These are phyloP conservation scores for Camelus bactrianus DNA, from an alignment of 2,113 vertebrate species.

Conservation along the genomic window DNA sequence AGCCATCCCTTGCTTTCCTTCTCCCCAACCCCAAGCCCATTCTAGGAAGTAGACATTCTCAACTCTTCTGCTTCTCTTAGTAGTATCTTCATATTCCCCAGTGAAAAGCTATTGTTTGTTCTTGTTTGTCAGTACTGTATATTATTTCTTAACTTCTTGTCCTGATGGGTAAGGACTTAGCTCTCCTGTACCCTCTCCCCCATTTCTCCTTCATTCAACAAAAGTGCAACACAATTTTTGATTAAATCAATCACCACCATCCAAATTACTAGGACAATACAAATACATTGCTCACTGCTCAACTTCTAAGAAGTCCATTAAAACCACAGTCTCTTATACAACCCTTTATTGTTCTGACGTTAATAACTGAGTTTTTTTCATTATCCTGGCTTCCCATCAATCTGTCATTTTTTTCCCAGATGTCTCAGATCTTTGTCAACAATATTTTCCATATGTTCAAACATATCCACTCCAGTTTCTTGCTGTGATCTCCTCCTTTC, in stretches of 20 bases:
- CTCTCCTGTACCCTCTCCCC: neutral
- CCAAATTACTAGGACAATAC: neutral
- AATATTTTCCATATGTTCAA: neutral
- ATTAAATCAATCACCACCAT: neutral
- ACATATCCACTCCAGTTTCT: neutral
- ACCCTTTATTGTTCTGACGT: neutral
- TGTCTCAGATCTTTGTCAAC: neutral
- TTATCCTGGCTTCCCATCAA: neutral
- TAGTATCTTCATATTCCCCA: neutral
- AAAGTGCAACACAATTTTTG: neutral
- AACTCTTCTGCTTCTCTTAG: neutral
- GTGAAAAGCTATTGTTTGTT: neutral
- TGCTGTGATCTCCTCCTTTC: neutral
- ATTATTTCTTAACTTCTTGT: neutral
- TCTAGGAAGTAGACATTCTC: neutral
- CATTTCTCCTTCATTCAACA: neutral
- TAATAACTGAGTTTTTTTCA: neutral
- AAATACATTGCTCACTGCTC: neutral
- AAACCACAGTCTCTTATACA: neutral
- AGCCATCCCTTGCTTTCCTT: neutral
- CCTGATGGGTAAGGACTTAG: neutral
- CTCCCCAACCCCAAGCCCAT: neutral
- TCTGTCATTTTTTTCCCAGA: neutral
- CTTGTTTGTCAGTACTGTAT: neutral
- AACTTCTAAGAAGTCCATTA: neutral